Percentiles rank a stretch among this genome's conserved stretches.
These are phyloP conservation scores for Drepana falcataria DNA, from an alignment of 2,888 invertebrate species.

Conservation along the genomic window DNA sequence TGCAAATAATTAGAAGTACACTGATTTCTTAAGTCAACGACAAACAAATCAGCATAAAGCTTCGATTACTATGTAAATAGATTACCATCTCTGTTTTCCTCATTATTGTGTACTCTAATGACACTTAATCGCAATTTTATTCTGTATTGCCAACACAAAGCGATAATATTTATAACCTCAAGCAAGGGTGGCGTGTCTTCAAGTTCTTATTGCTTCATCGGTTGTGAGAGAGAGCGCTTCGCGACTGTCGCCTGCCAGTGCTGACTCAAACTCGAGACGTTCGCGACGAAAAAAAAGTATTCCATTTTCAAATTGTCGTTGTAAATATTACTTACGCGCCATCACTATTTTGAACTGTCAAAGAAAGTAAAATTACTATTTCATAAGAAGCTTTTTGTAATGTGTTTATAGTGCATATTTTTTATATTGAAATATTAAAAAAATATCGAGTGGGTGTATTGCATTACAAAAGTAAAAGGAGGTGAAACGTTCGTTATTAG, in stretches of 20 bases:
- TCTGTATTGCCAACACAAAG: background rate
- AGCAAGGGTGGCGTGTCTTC: constrained; percentile 31
- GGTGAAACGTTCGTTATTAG: constrained; percentile 55
- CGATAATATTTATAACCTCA: constrained; percentile 6
- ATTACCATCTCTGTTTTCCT: too few species aligned
- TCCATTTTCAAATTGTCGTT: constrained; percentile 32
- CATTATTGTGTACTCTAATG: background rate
- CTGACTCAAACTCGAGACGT: constrained; percentile 36
- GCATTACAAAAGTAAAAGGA: constrained; percentile 59
- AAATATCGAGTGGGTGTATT: constrained; percentile 32
- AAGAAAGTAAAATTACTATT: constrained; percentile 2
- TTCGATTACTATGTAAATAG: too few species aligned
- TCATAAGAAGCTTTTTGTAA: constrained; percentile 13
- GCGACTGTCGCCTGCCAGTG: constrained; percentile 44
- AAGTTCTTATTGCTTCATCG: constrained; percentile 35
- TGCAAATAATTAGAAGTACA: too few species aligned
- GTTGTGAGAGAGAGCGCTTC: constrained; percentile 59
- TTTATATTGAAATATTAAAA: constrained; percentile 15
- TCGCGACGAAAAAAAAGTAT: constrained; percentile 39
- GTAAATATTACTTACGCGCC: background rate
- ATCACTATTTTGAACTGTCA: background rate
- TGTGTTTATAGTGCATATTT: constrained; percentile 16
- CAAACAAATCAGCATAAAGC: too few species aligned
- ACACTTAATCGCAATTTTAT: background rate
- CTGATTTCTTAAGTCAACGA: too few species aligned